Conservation (phyloP, 2,888 invertebrate genomes). For the Plusia festucae region DNA sequence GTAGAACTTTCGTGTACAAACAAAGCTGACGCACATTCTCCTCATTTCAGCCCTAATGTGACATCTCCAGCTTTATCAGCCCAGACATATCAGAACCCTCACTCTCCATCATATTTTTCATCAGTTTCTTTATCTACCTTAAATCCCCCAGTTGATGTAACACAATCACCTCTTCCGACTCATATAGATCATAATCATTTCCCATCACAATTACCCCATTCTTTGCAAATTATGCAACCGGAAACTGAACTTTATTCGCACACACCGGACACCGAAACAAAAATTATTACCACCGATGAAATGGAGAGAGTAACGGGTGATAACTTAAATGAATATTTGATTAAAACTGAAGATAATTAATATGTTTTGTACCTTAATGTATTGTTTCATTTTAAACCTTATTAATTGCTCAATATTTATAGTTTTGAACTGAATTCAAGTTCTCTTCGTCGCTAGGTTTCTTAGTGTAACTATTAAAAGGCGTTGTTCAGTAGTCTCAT, state of each 20-base stretch:
- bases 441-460: too few relatives aligned
- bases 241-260: background rate
- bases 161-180: background rate
- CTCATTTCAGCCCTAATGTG: too few relatives aligned
- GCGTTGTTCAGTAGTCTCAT: too few relatives aligned
- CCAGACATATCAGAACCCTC: too few relatives aligned
- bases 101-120: too few relatives aligned
- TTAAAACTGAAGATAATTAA: background rate
- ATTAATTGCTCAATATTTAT: background rate
- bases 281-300: background rate
- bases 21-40: background rate
- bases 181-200: background rate
- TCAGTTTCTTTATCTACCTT: background rate
- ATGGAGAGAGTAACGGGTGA: background rate
- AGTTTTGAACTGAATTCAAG: too few relatives aligned
- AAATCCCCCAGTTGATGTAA: background rate
- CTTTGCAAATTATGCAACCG: background rate
- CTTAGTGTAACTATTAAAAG: too few relatives aligned
- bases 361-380: background rate
- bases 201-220: background rate
- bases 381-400: background rate
- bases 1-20: background rate
- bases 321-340: background rate
- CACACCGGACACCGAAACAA: background rate
- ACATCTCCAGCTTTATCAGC: too few relatives aligned